phyloP scores from a whole-genome alignment of 2,113 vertebrate genomes.

The Scatophagus argus region DNA sequence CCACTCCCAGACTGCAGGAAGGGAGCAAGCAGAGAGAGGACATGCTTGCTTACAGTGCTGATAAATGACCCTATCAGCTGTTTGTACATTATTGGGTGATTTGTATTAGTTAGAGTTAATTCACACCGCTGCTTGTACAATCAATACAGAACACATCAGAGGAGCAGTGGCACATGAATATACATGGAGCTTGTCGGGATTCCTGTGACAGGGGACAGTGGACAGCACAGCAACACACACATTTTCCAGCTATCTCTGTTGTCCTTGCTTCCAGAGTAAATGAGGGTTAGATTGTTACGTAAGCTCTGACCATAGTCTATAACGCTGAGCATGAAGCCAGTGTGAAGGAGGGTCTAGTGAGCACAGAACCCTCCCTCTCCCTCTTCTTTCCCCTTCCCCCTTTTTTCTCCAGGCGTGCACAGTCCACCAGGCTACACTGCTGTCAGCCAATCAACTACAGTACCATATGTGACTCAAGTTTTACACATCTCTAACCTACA shows the following conservation, averaged over 20 bases:
- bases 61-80: slow-evolving; percentile 58
- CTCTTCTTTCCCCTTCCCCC: slow-evolving; percentile 43
- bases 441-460: slow-evolving; percentile 40
- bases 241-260: not conserved
- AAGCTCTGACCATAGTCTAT: slow-evolving; percentile 54
- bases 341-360: slow-evolving; percentile 36
- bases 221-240: not conserved
- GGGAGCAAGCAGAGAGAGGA: slow-evolving; percentile 5
- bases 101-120: slow-evolving; percentile 64
- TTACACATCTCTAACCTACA: slow-evolving; percentile 1
- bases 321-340: slow-evolving; percentile 27
- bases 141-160: slow-evolving; percentile 50
- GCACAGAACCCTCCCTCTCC: slow-evolving; percentile 26
- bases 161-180: slow-evolving; percentile 25
- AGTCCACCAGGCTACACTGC: slow-evolving; percentile 38
- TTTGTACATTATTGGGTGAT: slow-evolving; percentile 56
- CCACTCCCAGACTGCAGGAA: slow-evolving; percentile 42
- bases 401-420: slow-evolving; percentile 44
- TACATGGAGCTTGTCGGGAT: not conserved
- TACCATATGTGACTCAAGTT: slow-evolving; percentile 26
- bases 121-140: slow-evolving; percentile 35
- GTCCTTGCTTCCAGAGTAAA: slow-evolving; percentile 36
- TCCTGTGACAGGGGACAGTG: not conserved
- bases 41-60: slow-evolving; percentile 38
- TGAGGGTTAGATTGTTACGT: slow-evolving; percentile 62